Conservation (phyloP, 2,113 vertebrate genomes). For the Podilymbus podiceps region DNA sequence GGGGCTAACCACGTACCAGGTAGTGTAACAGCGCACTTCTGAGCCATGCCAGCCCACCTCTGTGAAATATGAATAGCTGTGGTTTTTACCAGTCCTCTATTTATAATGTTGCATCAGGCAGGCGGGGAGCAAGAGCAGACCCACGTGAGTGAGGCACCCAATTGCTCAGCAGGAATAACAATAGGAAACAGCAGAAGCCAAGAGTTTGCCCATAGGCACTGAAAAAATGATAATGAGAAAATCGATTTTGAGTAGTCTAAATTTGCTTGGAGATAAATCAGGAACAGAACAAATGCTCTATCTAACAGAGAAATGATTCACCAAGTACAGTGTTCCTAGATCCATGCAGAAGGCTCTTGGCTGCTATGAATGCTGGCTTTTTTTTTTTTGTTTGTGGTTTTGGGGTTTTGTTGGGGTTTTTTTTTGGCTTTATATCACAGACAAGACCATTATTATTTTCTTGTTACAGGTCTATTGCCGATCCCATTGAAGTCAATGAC, state of each 20-base stretch:
- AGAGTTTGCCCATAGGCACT: slow-evolving; percentile 44
- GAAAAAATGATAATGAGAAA: slow-evolving; percentile 38
- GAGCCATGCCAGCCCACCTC: not conserved
- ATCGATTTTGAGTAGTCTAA: slow-evolving; percentile 44
- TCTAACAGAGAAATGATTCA: slow-evolving; percentile 50
- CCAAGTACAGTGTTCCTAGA: slow-evolving; percentile 8
- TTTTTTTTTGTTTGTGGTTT: not conserved
- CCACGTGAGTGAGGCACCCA: not conserved
- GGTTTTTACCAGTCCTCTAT: not conserved
- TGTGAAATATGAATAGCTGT: not conserved
- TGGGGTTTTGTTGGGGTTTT: no score
- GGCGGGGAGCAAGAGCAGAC: not conserved
- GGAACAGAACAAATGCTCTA: slow-evolving; percentile 50
- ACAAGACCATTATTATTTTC: slow-evolving; percentile 36
- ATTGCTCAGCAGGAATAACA: not conserved
- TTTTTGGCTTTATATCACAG: not conserved
- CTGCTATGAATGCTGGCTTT: not conserved
- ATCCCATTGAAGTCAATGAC: not conserved
- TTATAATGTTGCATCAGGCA: rapidly evolving
- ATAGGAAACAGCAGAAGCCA: not conserved
- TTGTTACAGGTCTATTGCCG: not conserved
- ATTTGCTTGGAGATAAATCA: slow-evolving; percentile 64
- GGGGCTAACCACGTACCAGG: not conserved
- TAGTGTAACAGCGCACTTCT: not conserved
- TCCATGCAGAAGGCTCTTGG: slow-evolving; percentile 13